These are phyloP conservation scores for Nycticryphes semicollaris DNA, from an alignment of 2,113 vertebrate genomes.

Conservation along the genomic window DNA sequence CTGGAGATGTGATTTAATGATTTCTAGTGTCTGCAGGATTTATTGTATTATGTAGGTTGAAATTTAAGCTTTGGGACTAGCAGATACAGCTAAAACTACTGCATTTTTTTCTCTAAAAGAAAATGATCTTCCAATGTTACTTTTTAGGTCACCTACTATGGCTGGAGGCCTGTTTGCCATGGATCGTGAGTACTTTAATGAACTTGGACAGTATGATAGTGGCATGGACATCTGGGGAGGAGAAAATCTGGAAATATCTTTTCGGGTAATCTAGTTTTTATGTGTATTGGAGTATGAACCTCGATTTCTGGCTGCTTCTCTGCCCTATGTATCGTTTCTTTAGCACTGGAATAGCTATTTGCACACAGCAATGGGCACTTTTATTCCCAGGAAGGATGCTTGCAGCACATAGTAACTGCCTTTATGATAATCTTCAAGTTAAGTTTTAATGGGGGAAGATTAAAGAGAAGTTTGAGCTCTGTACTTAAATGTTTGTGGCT, in stretches of 20 bases:
- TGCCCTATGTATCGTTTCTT: neutral
- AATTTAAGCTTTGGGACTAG: neutral
- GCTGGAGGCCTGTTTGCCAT: conserved; percentile 97
- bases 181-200: conserved; percentile 90
- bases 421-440: neutral
- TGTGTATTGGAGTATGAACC: neutral
- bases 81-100: neutral
- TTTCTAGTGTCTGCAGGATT: neutral
- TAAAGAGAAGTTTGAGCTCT: neutral
- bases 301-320: neutral
- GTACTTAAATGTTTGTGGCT: neutral
- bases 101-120: neutral
- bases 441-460: neutral
- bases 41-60: neutral
- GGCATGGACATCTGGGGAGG: conserved; percentile 99
- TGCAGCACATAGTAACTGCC: neutral
- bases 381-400: neutral
- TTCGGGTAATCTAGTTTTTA: conserved; percentile 81
- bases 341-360: neutral
- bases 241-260: conserved; percentile 97
- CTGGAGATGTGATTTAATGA: neutral
- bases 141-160: conserved; percentile 93
- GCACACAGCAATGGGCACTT: neutral
- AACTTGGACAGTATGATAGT: conserved; percentile 91
- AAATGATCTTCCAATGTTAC: neutral